Percentiles rank a stretch among this genome's conserved stretches.
phyloP scores from a whole-genome alignment of 2,797 vertebrate genomes.

The Chelmon rostratus region DNA sequence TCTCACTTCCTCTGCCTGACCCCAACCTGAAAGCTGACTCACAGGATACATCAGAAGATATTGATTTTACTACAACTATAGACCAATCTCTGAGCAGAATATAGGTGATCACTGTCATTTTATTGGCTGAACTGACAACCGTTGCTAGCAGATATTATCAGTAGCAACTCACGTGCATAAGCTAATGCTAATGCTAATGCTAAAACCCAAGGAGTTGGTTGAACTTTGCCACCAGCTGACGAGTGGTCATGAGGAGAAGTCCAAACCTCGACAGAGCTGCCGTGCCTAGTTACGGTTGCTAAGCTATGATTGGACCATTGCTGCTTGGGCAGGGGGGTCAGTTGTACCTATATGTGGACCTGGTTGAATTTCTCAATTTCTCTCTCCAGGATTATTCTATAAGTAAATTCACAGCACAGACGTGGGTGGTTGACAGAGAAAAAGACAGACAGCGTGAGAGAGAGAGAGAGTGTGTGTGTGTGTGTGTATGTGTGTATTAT shows the following conservation, averaged over 20 bases:
- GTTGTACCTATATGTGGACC: not conserved
- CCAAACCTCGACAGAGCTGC: not conserved
- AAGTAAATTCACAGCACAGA: slow-evolving; percentile 5
- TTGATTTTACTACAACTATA: not conserved
- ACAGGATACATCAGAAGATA: not conserved
- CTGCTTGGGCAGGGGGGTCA: not conserved
- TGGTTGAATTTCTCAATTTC: slow-evolving; percentile 2
- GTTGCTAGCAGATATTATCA: not conserved
- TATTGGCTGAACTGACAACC: not conserved
- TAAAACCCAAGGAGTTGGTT: not conserved
- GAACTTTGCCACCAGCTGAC: no score
- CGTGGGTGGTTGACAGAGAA: not conserved
- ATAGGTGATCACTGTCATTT: not conserved
- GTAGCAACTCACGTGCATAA: not conserved
- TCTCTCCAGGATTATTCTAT: slow-evolving; percentile 14
- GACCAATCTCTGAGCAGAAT: not conserved
- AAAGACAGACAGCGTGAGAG: not conserved
- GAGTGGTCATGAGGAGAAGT: not conserved
- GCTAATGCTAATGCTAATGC: not conserved
- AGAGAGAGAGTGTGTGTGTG: not conserved
- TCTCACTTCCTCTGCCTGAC: slow-evolving; percentile 49
- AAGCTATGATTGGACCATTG: not conserved
- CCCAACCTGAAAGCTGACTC: slow-evolving; percentile 30
- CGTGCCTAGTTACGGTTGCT: not conserved
- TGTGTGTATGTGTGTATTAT: slow-evolving; percentile 1